Evolutionary conservation across 1,140 invertebrate genomes (phyloP).

Genomic region (Phocides pigmalion): DNA sequence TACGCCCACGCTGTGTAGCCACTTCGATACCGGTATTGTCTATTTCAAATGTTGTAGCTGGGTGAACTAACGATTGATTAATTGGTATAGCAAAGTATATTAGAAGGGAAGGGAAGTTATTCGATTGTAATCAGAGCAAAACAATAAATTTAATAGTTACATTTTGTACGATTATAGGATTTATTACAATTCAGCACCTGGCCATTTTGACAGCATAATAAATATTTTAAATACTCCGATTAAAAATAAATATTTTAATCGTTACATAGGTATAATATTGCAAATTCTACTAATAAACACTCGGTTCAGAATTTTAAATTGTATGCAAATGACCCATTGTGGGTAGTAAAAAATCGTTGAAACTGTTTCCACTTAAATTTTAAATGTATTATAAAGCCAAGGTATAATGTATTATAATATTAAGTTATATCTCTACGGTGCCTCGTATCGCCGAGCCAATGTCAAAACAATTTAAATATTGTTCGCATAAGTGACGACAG

Average conservation of each 20-base stretch:
- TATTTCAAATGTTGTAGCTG: background rate
- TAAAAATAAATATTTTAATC: too few species aligned
- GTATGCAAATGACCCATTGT: conserved; percentile 19
- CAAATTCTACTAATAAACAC: too few species aligned
- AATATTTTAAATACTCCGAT: background rate
- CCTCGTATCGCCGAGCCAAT: background rate
- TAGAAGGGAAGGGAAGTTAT: conserved; percentile 39
- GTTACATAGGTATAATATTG: too few species aligned
- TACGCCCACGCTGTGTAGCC: conserved; percentile 35
- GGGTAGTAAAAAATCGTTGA: conserved; percentile 7
- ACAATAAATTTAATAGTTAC: background rate
- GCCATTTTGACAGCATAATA: background rate
- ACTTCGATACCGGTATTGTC: background rate
- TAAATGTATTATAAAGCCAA: too few species aligned
- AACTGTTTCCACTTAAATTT: conserved; percentile 14
- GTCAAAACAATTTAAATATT: conserved; percentile 22
- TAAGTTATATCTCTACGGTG: background rate
- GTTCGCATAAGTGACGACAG: conserved; percentile 3
- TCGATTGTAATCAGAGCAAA: conserved; percentile 24
- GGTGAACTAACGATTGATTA: too few species aligned
- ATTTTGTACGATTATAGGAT: background rate
- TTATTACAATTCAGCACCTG: background rate
- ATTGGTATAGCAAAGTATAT: conserved; percentile 15
- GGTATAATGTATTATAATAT: conserved; percentile 21
- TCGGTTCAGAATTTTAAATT: conserved; percentile 1